Conservation (phyloP, 2,888 invertebrate species). For the Leptinotarsa haldemani region DNA sequence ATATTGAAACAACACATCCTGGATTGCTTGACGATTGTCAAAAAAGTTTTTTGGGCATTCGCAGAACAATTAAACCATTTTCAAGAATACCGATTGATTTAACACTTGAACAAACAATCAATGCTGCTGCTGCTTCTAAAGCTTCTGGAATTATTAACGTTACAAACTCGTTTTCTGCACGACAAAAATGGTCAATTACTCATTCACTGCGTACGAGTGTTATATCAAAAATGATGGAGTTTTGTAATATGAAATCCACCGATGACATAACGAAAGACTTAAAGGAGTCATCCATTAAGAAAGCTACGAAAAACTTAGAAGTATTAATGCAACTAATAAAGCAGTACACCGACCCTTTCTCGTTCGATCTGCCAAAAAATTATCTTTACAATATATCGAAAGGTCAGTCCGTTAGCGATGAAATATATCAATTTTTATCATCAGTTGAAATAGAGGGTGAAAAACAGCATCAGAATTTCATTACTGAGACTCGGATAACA, state of each 20-base stretch:
- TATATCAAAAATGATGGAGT: slow-evolving; percentile 35
- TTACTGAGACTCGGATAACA: slow-evolving; percentile 41
- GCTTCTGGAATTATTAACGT: slow-evolving; percentile 47
- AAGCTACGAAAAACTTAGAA: slow-evolving; percentile 44
- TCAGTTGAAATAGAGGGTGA: slow-evolving; percentile 47
- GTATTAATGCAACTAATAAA: slow-evolving; percentile 40
- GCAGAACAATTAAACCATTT: slow-evolving; percentile 42
- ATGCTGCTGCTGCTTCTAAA: slow-evolving; percentile 42
- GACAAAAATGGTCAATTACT: slow-evolving; percentile 46
- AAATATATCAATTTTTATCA: slow-evolving; percentile 48
- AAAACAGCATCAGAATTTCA: slow-evolving; percentile 44
- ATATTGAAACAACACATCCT: slow-evolving; percentile 43
- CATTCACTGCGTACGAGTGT: slow-evolving; percentile 47
- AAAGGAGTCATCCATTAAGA: slow-evolving; percentile 38
- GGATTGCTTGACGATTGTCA: slow-evolving; percentile 33
- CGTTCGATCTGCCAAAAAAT: slow-evolving; percentile 42
- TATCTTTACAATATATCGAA: slow-evolving; percentile 49
- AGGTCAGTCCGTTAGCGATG: slow-evolving; percentile 47
- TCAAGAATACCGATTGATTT: slow-evolving; percentile 49
- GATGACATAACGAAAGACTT: slow-evolving; percentile 49
- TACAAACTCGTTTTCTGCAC: slow-evolving; percentile 48
- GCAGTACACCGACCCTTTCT: slow-evolving; percentile 49
- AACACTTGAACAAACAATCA: slow-evolving; percentile 44
- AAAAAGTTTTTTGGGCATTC: slow-evolving; percentile 36
- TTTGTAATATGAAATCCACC: slow-evolving; percentile 35